Evolutionary conservation across 2,888 invertebrate genomes (phyloP), one percentile per base, ranked within the genome.

Genomic region (Pseudococcus longispinus): DNA sequence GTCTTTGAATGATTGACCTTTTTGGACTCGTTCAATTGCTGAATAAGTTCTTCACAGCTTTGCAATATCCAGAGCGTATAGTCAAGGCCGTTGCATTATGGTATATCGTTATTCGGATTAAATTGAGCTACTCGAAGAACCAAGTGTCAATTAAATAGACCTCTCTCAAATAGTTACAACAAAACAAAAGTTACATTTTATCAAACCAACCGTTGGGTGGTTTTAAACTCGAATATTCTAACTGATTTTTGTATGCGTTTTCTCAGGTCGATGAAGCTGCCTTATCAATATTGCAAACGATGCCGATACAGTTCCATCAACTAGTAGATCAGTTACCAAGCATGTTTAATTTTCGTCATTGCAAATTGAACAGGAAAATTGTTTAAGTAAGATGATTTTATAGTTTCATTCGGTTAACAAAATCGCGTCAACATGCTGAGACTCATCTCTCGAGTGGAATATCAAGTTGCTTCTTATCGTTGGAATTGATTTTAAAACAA

Each of bases 361-460:
- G n/a, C 77, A 42, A 80, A 80, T 42, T 80, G 77, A 80, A 80
- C 77, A 80, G 77, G 23, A 80, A 80, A 80, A 80, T 80, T 42
- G 77, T 80, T 42, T 80, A 80, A 80, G 77, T 80, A 80, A 80
- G 77, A 80, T 74, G n/a, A 55, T 2, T 65, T 65, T 65, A 65
- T 65, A 4, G 18, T 55, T 55, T n/a, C n/a, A n/a, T n/a, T n/a
- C n/a, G n/a, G n/a, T n/a, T n/a, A n/a, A n/a, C n/a, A n/a, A n/a
- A 46, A 11, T 37, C 3, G 15, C 46, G 15, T 55, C 15, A n/a
- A 55, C 8, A n/a, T 0, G 2, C 55, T 5, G n/a, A 55, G 55
- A 55, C n/a, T 15, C n/a, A 55, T 55, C 55, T 60, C 60, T 60
- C 60, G 60, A 60, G 60, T 60, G 23, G 60, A n/a, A 51, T 23